A percentile compares a stretch with the other conserved stretches of the same genome.
phyloP scores from a whole-genome alignment of 2,888 invertebrate species.

The Cenopis cana region DNA sequence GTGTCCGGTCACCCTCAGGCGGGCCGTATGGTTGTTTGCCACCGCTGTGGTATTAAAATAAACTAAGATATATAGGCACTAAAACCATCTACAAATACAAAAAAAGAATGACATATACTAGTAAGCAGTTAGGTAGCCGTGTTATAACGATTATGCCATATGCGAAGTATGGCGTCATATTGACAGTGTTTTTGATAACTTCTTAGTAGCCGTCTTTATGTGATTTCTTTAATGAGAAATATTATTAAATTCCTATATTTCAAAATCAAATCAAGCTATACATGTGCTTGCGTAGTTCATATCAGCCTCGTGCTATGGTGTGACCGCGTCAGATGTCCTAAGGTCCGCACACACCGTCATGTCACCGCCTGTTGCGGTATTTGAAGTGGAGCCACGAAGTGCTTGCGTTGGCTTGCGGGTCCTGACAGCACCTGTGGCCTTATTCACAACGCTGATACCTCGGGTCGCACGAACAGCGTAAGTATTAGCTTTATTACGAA shows the following conservation, averaged over 20 bases:
- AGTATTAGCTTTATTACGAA: neutral
- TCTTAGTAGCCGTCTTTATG: too few relatives aligned
- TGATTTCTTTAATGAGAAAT: too few relatives aligned
- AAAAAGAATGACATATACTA: too few relatives aligned
- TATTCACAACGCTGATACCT: neutral
- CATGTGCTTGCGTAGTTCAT: neutral
- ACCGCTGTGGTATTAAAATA: too few relatives aligned
- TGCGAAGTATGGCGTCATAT: too few relatives aligned
- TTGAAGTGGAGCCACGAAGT: conserved; percentile 30
- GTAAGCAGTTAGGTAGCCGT: too few relatives aligned
- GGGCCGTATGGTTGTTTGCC: too few relatives aligned
- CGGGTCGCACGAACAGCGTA: neutral
- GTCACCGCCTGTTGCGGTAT: conserved; percentile 32
- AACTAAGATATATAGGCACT: too few relatives aligned
- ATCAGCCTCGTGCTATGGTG: neutral
- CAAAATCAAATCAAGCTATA: conserved; percentile 12
- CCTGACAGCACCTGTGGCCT: conserved; percentile 11
- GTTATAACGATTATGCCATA: too few relatives aligned
- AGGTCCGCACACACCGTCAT: conserved; percentile 14
- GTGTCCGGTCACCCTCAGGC: too few relatives aligned
- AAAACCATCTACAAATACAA: too few relatives aligned
- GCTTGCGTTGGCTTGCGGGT: conserved; percentile 19
- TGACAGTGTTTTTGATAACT: too few relatives aligned
- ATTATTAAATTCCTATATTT: neutral
- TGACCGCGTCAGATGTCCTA: neutral